These are phyloP conservation scores for Burhinus oedicnemus DNA, from an alignment of 2,113 vertebrate species.

Conservation along the genomic window DNA sequence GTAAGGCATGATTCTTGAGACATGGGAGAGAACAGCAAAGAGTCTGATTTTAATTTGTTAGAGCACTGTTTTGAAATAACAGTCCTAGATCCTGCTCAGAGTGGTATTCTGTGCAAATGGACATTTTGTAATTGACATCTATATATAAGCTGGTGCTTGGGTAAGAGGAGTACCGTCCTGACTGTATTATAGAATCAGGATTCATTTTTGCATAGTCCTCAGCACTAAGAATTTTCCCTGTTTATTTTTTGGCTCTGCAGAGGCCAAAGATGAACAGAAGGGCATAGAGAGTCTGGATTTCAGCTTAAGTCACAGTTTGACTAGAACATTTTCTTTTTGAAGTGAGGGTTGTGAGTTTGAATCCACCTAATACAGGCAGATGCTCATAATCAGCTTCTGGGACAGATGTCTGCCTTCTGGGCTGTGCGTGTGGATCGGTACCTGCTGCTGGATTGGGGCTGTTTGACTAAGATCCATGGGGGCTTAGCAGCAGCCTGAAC, in stretches of 20 bases:
- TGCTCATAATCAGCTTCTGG: background rate
- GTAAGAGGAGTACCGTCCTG: background rate
- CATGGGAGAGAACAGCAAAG: background rate
- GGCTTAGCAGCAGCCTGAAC: background rate
- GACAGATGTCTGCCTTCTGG: background rate
- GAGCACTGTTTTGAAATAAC: background rate
- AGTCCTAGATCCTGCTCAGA: background rate
- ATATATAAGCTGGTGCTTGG: background rate
- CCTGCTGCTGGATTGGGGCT: background rate
- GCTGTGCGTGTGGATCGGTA: rapidly evolving
- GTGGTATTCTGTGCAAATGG: background rate
- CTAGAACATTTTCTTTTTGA: background rate
- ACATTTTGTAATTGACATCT: background rate
- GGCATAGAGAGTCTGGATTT: background rate
- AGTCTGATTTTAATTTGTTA: background rate
- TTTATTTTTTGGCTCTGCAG: background rate
- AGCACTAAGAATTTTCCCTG: background rate
- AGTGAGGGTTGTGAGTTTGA: background rate
- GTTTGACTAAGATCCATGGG: background rate
- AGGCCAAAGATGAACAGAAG: background rate
- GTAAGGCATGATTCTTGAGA: background rate
- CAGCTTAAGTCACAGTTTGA: background rate
- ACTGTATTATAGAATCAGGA: background rate
- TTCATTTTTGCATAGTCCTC: background rate
- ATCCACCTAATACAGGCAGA: background rate